These are phyloP conservation scores for Xestia sexstrigata DNA, from an alignment of 2,888 invertebrate species.

Conservation along the genomic window DNA sequence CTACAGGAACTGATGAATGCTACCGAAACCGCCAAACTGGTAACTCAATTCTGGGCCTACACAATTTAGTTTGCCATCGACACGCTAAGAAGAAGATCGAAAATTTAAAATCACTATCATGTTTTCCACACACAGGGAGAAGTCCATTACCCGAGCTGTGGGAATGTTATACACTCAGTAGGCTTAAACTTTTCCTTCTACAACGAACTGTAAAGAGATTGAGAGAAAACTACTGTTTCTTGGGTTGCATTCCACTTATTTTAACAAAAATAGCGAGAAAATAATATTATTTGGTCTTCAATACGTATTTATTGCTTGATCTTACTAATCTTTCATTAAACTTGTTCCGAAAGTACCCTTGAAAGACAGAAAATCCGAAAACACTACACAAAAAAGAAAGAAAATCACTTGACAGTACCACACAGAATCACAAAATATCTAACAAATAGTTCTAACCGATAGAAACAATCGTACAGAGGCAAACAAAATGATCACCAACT, in stretches of 20 bases:
- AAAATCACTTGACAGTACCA: conserved; percentile 13
- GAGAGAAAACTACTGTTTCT: too few species aligned
- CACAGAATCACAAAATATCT: conserved; percentile 18
- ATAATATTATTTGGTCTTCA: neutral
- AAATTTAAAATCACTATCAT: too few species aligned
- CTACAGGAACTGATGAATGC: too few species aligned
- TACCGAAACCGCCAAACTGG: too few species aligned
- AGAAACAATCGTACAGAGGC: conserved; percentile 47
- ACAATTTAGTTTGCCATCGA: too few species aligned
- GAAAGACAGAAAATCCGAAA: conserved; percentile 7
- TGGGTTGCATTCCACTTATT: neutral
- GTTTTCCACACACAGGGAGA: too few species aligned
- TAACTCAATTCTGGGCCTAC: too few species aligned
- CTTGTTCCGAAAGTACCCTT: neutral
- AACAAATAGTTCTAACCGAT: conserved; percentile 44
- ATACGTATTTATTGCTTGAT: neutral
- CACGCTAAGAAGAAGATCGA: too few species aligned
- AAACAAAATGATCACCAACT: conserved; percentile 62
- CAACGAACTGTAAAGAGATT: too few species aligned
- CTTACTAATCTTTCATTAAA: neutral
- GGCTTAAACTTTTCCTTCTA: too few species aligned
- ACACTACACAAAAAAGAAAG: neutral
- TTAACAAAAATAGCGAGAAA: neutral
- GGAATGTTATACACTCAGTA: too few species aligned
- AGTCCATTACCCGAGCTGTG: too few species aligned